A percentile compares a stretch with the other conserved stretches of the same genome.
phyloP scores from a whole-genome alignment of 2,113 vertebrate genomes.

The Leptodactylus fuscus region DNA sequence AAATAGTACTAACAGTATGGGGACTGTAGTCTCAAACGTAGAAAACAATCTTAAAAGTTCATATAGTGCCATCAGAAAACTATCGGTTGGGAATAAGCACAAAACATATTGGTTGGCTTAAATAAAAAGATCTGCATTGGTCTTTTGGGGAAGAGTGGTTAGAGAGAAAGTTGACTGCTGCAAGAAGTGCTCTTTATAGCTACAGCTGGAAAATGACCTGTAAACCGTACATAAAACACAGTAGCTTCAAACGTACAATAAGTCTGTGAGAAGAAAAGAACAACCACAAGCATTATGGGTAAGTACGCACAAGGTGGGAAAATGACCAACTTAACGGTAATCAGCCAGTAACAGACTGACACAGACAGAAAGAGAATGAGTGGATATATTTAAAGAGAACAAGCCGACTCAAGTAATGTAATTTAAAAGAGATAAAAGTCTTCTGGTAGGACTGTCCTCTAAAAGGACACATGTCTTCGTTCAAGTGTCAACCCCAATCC shows the following conservation, averaged over 20 bases:
- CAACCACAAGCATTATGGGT: not conserved
- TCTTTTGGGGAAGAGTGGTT: not conserved
- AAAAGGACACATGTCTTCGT: constrained; percentile 82
- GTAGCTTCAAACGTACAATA: not conserved
- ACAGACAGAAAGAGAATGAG: constrained; percentile 72
- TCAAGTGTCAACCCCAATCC: constrained; percentile 86
- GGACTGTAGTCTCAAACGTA: not conserved
- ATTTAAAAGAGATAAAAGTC: constrained; percentile 85
- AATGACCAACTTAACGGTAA: constrained; percentile 69
- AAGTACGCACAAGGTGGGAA: constrained; percentile 63
- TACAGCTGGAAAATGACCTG: not conserved
- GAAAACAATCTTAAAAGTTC: not conserved
- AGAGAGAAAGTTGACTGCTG: not conserved
- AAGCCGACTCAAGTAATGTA: constrained; percentile 85
- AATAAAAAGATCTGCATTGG: not conserved
- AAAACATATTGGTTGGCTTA: not conserved
- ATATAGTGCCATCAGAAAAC: not conserved
- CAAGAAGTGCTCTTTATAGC: not conserved
- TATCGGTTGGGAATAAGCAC: not conserved
- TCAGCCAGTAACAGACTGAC: constrained; percentile 76
- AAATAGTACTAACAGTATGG: not conserved
- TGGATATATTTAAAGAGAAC: constrained; percentile 83
- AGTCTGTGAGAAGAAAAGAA: not conserved
- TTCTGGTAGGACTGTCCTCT: constrained; percentile 82
- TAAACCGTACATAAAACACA: not conserved